Conservation (phyloP, 2,797 vertebrate species). For the Fundulus diaphanus region DNA sequence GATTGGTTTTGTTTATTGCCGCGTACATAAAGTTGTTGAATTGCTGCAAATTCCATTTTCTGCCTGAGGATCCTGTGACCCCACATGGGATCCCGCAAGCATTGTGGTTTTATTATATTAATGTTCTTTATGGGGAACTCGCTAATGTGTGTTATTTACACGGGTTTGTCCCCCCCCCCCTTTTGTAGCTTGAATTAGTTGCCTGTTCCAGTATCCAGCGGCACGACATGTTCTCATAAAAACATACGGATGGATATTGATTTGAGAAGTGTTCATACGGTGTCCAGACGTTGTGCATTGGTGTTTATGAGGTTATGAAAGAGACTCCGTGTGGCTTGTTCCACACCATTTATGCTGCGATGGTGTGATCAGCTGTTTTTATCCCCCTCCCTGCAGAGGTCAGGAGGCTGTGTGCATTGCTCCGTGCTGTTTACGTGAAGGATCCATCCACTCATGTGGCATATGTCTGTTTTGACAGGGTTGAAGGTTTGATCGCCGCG, state of each 20-base stretch:
- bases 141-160: neutral
- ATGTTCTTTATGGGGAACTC: constrained; percentile 3
- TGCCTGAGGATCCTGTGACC: constrained; percentile 19
- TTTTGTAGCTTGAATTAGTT: constrained; percentile 7
- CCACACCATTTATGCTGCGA: constrained; percentile 23
- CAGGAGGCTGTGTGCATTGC: constrained; percentile 26
- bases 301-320: constrained; percentile 27
- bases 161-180: neutral
- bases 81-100: constrained; percentile 5
- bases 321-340: constrained; percentile 19
- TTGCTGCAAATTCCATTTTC: constrained; percentile 27
- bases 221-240: neutral
- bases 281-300: constrained; percentile 16
- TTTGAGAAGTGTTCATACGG: constrained; percentile 23
- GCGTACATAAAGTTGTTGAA: constrained; percentile 4
- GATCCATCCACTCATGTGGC: constrained; percentile 46
- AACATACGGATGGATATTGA: constrained; percentile 2
- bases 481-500: neutral
- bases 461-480: constrained; percentile 25
- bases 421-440: constrained; percentile 51
- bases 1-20: constrained; percentile 10
- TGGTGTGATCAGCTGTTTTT: constrained; percentile 51
- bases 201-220: neutral
- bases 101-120: neutral
- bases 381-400: constrained; percentile 28